Evolutionary conservation across 2,113 vertebrate species (phyloP), one percentile per base, ranked within the genome.

Genomic region (Eulemur rufifrons): DNA sequence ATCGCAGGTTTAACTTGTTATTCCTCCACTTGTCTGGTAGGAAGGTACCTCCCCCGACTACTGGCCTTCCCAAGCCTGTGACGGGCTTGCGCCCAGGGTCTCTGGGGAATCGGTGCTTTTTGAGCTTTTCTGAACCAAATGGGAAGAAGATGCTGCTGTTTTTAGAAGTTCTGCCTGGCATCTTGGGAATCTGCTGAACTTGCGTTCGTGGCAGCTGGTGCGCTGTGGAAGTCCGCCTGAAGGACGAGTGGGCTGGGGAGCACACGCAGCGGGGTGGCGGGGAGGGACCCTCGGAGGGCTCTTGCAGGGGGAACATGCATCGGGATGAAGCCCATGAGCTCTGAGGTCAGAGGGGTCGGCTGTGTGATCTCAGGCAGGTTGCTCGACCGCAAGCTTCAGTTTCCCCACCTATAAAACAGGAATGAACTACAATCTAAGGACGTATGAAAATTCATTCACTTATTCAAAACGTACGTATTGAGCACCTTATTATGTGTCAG

Each of bases 291-390:
- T 54, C 13, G 6, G 76, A 63, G 54, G 42, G 3, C 0, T 1
- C 12, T 1, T 1, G 29, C 1, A 0, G 2, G 13, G 13, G 23
- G 25, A 59, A 25, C 37, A 23, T 0, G 0, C 4, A 12, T 4
- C 39, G 25, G 47, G 47, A 5, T 42, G 52, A 63, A 64, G 20
- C 21, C 18, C 3, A 0, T 4, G 47, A n/a, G 68, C 59, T 69
- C 21, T 63, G 52, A 56, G 52, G 42, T 47, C n/a, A 3, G 27
- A 52, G 76, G 12, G 39, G 47, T 37, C 32, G 50, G 15, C 34
- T 64, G 8, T n/a, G 71, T 77, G 50, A 45, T 21, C 64, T 66
- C 59, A 66, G 86, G 34, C 59, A 47, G 4, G 7, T 11, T 9
- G 20, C 20, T 85, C n/a, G 39, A 25, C 3, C 14, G 47, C n/a